These are phyloP conservation scores for Mercenaria mercenaria DNA, from an alignment of 1,140 invertebrate species.

Conservation along the genomic window DNA sequence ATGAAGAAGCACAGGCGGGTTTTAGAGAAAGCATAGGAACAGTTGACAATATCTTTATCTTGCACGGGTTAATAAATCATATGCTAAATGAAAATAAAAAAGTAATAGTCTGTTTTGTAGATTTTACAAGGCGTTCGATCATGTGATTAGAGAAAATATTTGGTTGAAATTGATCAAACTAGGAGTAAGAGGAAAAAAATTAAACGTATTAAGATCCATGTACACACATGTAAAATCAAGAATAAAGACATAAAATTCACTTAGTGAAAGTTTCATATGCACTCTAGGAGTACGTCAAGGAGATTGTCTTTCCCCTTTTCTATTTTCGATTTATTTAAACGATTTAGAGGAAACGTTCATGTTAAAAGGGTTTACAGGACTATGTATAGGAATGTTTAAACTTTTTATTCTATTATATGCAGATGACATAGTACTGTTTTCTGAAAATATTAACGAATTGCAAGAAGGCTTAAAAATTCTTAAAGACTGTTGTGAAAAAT, in stretches of 20 bases:
- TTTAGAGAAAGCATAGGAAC: constrained; percentile 67
- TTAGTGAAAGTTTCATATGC: constrained; percentile 6
- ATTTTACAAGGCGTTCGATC: constrained; percentile 72
- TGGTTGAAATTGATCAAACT: constrained; percentile 51
- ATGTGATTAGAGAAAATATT: constrained; percentile 60
- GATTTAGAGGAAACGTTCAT: constrained; percentile 36
- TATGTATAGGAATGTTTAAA: constrained; percentile 40
- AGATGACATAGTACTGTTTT: constrained; percentile 57
- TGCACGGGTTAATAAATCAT: constrained; percentile 64
- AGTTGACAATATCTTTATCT: constrained; percentile 67
- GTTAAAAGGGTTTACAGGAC: constrained; percentile 17
- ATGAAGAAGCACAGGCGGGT: constrained; percentile 69
- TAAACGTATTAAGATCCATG: constrained; percentile 37
- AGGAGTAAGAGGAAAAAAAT: neutral
- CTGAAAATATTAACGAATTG: constrained; percentile 35
- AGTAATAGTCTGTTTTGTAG: constrained; percentile 64
- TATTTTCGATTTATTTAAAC: constrained; percentile 56
- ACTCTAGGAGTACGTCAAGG: constrained; percentile 45
- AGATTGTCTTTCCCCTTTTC: constrained; percentile 43
- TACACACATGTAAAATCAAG: constrained; percentile 34
- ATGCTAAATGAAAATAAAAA: constrained; percentile 47
- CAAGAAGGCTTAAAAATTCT: constrained; percentile 10
- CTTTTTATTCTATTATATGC: constrained; percentile 52
- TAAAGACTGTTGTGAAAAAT: constrained; percentile 37
- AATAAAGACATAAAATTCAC: neutral